Base-by-base conservation (phyloP, 2,797 vertebrate genomes). In the Squalus acanthias region DNA sequence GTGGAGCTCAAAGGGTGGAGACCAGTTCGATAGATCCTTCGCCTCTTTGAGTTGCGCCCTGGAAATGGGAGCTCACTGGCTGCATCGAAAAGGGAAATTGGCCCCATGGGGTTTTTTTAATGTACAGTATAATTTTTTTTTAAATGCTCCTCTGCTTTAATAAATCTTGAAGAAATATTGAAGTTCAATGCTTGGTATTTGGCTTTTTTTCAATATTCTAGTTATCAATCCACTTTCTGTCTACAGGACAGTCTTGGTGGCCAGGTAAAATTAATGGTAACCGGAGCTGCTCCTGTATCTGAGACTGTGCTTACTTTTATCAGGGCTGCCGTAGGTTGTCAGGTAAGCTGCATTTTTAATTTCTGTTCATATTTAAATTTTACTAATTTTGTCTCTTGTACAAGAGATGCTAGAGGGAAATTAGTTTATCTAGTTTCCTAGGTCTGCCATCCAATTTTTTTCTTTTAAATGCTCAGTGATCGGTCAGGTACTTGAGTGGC, bases 211-310 rank as follows among this genome's bases (percentile, higher is more conserved):
- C 46, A 85, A 50, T 65, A 17, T n/a, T 65, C 29, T 91, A 13
- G 53, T 91, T 91, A 60, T 26, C 29, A 50, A 46, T 95, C n/a
- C 50, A 20, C 46, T 88, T 96, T 74, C 39, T 82, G 33, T 95
- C 96, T 97, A 91, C 96, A 99, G 99, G 98, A 98, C 67, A 99
- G 98, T 97, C 97, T 99, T 95, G 99, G 99, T 17, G 99, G 99
- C 63, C 98, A 97, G 22, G 99, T 99, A 96, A 98, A 98, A 96
- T 97, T 99, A 96, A 99, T 99, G 98, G 0, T 99, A 74, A 99
- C 99, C 0, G 99, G 99, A 97, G 99, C 99, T 0, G 99, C 99
- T 0, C 99, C 99, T 0, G 99, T 99, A 91, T 99, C 99, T 20
- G 98, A 99, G 6, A 98, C 98, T 0, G 99, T 99, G 33, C 97